Percentiles rank a stretch among this genome's conserved stretches.
phyloP scores from a whole-genome alignment of 2,888 invertebrate genomes.

The Coenonympha glycerion region DNA sequence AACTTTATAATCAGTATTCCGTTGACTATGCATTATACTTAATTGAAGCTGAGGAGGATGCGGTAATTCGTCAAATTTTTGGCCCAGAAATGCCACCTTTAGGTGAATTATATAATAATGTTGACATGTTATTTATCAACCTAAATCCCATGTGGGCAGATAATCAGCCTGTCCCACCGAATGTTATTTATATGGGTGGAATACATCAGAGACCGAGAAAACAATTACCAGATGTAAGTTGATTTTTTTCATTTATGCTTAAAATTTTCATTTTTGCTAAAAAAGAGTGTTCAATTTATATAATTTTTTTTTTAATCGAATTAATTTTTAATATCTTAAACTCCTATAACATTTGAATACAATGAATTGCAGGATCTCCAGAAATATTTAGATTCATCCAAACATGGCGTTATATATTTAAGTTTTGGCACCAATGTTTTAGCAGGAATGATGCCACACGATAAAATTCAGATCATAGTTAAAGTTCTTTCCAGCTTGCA shows the following conservation, averaged over 20 bases:
- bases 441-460: conserved; percentile 42
- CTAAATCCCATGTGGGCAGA: conserved; percentile 47
- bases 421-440: conserved; percentile 61
- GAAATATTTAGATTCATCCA: conserved; percentile 48
- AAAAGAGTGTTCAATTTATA: no score
- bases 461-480: conserved; percentile 41
- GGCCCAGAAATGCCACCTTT: conserved; percentile 34
- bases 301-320: no score
- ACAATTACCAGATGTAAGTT: conserved; percentile 46
- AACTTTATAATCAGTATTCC: conserved; percentile 29
- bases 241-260: not conserved
- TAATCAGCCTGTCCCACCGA: conserved; percentile 52
- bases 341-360: not conserved
- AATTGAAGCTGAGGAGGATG: conserved; percentile 24
- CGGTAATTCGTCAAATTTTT: conserved; percentile 30
- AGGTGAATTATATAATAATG: conserved; percentile 33
- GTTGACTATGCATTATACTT: conserved; percentile 5
- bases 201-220: conserved; percentile 49
- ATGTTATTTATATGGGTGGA: conserved; percentile 55
- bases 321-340: not conserved
- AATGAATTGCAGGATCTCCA: conserved; percentile 44
- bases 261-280: no score
- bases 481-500: conserved; percentile 53
- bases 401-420: conserved; percentile 59
- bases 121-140: conserved; percentile 58